Base-by-base conservation (phyloP, 2,888 invertebrate species). In the Incurvaria masculella region DNA sequence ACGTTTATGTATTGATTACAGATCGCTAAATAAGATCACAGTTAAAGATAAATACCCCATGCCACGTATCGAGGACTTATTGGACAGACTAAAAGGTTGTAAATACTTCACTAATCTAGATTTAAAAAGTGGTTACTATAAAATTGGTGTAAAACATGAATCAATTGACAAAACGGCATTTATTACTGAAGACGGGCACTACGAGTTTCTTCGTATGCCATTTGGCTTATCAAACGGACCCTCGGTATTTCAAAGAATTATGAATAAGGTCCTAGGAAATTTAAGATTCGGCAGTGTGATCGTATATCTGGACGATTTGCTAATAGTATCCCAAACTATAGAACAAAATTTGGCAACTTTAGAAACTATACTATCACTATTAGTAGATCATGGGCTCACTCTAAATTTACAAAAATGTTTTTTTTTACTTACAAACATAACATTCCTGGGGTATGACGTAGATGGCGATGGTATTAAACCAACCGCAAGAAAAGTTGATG, bases 121-220 rank as follows among this genome's bases (percentile, higher is more conserved):
- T 45, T 42, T 64, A 21, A 58, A 56, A 44, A 54, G 56, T 4
- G 65, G 62, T 0, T 63, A 63, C 48, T 58, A 61, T 33, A 65
- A 67, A 48, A 62, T 68, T 57, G 2, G 53, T 69, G 43, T 51
- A 52, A 42, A 49, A 54, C 3, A 33, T 1, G 52, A 61, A 0
- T 60, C 64, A 1, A 56, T 63, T n/a, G 52, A 55, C 2, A 62
- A 62, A 40, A 68, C 66, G 0, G 65, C 64, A 2, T 60, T 0
- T 60, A 58, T 62, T 0, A 69, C 65, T 0, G 61, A 61, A 1
- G 61, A 63, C 40, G 66, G 65, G 1, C 60, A 65, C n/a, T 68
- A 55, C 40, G 64, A 69, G 49, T 66, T 61, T 50, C 51, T 61
- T 5, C 51, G 60, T 4, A 58, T 60, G 58, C 57, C 59, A 1